Evolutionary conservation across 1,140 invertebrate genomes (phyloP), one percentile per base, ranked within the genome.

Genomic region (Contarinia nasturtii): DNA sequence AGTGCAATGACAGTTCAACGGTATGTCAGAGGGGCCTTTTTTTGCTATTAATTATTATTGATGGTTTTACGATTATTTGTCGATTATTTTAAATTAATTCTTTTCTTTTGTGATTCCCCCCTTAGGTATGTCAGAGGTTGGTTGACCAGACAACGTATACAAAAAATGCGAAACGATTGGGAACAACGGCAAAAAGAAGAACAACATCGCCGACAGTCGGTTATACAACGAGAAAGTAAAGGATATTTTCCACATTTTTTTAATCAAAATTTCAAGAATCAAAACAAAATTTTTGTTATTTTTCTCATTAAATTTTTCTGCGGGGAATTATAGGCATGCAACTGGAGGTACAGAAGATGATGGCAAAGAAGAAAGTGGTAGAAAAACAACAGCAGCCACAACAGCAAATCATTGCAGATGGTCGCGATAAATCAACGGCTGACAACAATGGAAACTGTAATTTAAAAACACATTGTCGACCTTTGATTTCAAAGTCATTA

Each of bases 361-460:
- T 27, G 27, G 27, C 10, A 10, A 27, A 27, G 27, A 27, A 27
- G 27, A 65, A 27, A 63, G 59, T 44, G 59, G 53, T 48, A 65
- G 60, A 50, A 61, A 48, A 65, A 64, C 34, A 59, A 63, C 15
- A 56, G 57, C 7, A 62, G 58, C 44, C 59, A 59, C 42, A 64
- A 49, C 61, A 61, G 49, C 56, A 63, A 40, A 59, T 66, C 52
- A 62, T 65, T 38, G 63, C 66, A 45, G 50, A 57, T 36, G 53
- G 68, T 48, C 63, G 65, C 34, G 68, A 74, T 43, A 64, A 73
- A 53, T n/a, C n/a, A n/a, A 76, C 77, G 20, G 76, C 76, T 7
- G 68, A 72, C 36, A 57, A 79, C 14, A 80, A 77, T 52, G 77
- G 80, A 60, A 77, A 75, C 54, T 72, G 77, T 80, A 65, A 70